Evolutionary conservation across 2,113 vertebrate species (phyloP).

Genomic region (Lipotes vexillifer): DNA sequence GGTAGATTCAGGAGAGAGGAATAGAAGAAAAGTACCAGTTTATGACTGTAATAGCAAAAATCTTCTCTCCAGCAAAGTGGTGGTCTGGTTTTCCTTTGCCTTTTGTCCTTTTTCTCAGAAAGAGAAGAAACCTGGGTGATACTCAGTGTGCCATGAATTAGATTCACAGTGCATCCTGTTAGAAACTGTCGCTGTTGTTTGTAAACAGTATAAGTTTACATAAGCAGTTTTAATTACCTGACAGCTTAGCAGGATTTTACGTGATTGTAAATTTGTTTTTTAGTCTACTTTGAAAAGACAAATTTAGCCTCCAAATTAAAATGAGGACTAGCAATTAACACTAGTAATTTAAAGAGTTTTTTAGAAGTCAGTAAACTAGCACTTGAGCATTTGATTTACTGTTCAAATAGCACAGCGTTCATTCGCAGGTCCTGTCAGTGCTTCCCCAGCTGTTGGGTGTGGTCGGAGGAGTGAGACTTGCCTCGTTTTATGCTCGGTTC

Average conservation of each 20-base stretch:
- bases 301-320: neutral
- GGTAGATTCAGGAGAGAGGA: neutral
- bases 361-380: neutral
- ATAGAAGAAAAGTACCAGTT: neutral
- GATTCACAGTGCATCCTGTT: neutral
- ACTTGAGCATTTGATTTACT: neutral
- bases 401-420: neutral
- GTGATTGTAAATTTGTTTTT: neutral
- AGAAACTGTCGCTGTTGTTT: neutral
- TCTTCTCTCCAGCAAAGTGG: too few species aligned
- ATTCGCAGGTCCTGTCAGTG: neutral
- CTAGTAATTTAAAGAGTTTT: neutral
- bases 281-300: neutral
- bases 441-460: constrained; percentile 46
- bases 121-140: neutral
- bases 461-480: constrained; percentile 24
- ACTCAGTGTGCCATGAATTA: neutral
- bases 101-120: neutral
- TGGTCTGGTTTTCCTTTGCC: neutral
- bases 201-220: neutral
- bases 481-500: constrained; percentile 37
- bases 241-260: neutral
- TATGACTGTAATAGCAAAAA: neutral
- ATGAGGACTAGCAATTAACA: neutral
- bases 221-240: neutral